phyloP scores from a whole-genome alignment of 2,888 invertebrate species.

The Ctenicera cuprea region DNA sequence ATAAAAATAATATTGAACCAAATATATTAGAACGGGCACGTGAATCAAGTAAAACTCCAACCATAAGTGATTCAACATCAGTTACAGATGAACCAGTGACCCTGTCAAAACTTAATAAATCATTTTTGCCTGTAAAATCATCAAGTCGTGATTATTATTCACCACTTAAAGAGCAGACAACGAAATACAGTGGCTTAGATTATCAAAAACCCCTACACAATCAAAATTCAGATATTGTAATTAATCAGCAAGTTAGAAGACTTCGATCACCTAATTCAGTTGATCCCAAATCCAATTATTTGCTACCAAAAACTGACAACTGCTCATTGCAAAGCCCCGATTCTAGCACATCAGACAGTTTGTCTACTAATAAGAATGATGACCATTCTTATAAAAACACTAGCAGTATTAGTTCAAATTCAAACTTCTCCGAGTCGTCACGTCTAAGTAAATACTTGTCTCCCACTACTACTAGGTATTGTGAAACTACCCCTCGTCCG shows the following conservation, averaged over 20 bases:
- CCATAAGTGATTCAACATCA: neutral
- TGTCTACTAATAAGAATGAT: conserved; percentile 54
- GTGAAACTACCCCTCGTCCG: conserved; percentile 46
- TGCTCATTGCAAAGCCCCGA: conserved; percentile 64
- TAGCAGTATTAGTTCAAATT: conserved; percentile 15
- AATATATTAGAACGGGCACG: neutral
- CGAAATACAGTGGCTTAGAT: conserved; percentile 4
- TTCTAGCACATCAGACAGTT: conserved; percentile 67
- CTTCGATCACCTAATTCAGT: conserved; percentile 17
- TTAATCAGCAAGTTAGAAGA: neutral
- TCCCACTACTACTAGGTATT: conserved; percentile 30
- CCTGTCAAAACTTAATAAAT: conserved; percentile 54
- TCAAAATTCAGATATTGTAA: neutral
- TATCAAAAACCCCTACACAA: conserved; percentile 20
- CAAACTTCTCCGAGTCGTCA: conserved; percentile 38
- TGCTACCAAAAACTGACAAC: conserved; percentile 36
- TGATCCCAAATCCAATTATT: conserved; percentile 41
- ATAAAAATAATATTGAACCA: conserved; percentile 25
- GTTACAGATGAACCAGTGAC: conserved; percentile 6
- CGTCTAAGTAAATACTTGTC: conserved; percentile 44
- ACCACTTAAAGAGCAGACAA: conserved; percentile 24
- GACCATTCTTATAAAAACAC: conserved; percentile 29
- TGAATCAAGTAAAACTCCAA: neutral
- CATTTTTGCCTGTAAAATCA: conserved; percentile 65
- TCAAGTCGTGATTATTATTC: conserved; percentile 26